Evolutionary conservation across 2,797 vertebrate species (phyloP), one percentile per base, ranked within the genome.

Genomic region (Apodemus agrarius): DNA sequence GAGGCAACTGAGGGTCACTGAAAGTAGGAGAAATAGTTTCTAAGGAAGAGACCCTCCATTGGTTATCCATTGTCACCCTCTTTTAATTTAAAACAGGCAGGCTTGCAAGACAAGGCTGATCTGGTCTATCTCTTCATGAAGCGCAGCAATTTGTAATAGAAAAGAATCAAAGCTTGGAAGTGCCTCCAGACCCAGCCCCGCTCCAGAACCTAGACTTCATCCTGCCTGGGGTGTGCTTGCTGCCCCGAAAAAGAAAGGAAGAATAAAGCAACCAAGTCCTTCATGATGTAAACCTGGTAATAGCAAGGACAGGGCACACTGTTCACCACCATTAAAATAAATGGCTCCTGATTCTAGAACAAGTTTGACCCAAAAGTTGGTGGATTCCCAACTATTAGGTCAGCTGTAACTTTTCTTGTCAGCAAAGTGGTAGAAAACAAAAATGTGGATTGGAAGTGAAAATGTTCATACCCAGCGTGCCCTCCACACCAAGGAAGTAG

Each of bases 41-140:
- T 5, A 83, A 49, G 83, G 6, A 46, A 69, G 31, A 69, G 3
- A 24, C 63, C 43, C 7, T 4, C 6, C 0, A 16, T 24, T 24
- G 11, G 43, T 16, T 86, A n/a, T 37, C 63, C 12, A n/a, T 52
- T n/a, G 83, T 21, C 31, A 52, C 31, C 43, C 19, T 4, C 83
- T 52, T 80, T 82, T 75, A 89, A 74, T 65, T 96, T 78, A 91
- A 92, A 86, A 80, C 24, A 75, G 22, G 54, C 29, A 10, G 26
- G 26, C 11, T 65, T 82, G 17, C 1, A 34, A 19, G 43, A 31
- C 69, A 78, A 6, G 19, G 29, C 43, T 81, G 72, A 52, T 13
- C 67, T 37, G 21, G 12, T 16, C 37, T 34, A 14, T 76, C 46
- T 54, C 54, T 17, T 19, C 29, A 37, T 21, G 59, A 96, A 84